Evolutionary conservation across 1,140 invertebrate genomes (phyloP), one percentile per base, ranked within the genome.

Genomic region (Drusus annulatus): DNA sequence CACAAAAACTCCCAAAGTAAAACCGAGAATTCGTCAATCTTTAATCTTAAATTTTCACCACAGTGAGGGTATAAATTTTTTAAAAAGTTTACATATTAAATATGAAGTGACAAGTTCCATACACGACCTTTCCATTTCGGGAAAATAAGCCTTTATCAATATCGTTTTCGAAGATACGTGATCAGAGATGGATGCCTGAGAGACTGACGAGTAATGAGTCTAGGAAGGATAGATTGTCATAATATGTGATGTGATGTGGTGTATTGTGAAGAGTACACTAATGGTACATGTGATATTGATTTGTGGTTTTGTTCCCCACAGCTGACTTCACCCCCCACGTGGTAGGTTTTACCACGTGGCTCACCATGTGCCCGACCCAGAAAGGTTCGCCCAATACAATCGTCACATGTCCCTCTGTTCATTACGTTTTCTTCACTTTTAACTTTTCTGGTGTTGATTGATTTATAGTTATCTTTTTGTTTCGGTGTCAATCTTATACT

Each of bases 291-390:
- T 36, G 36, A 19, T 69, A 78, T 78, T 78, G 76, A 78, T 54
- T 78, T 69, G 62, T 71, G 50, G 51, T 63, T n/a, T 79, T 79
- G 74, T 79, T n/a, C 71, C 75, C 88, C 84, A 79, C 84, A 88
- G 87, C 86, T 76, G 86, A 88, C 80, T 85, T 85, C 84, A 84
- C 82, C 78, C 88, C 89, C 69, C 89, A 90, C 85, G 87, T 90
- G 85, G 89, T 91, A 86, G 90, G 90, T 86, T 91, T 91, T 86
- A 91, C 90, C 69, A 89, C 91, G 82, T 91, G 91, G 91, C 89
- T 91, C 85, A 88, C 91, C 80, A 89, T 91, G 87, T 90, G 87
- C 85, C 90, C 90, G 80, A 69, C 85, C 51, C 85, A 87, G 78
- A 91, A 91, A 92, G 91, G 91, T 91, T 88, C 90, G 90, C 81